Evolutionary conservation across 1,140 invertebrate species (phyloP).

Genomic region (Nasonia vitripennis): DNA sequence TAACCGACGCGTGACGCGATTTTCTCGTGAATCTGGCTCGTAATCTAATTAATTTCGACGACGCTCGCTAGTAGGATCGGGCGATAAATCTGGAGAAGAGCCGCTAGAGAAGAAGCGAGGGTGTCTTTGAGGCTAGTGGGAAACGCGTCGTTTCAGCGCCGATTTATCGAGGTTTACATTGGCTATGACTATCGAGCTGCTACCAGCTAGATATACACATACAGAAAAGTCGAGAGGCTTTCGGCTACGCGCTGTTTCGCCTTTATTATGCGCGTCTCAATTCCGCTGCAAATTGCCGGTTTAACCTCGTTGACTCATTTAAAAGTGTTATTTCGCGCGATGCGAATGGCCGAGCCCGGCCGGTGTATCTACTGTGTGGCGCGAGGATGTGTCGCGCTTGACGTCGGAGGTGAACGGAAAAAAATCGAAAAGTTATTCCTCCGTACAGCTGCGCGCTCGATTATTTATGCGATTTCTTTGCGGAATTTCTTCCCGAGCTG

Average conservation of each 20-base stretch:
- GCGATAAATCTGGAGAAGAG: slow-evolving; percentile 45
- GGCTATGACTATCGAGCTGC: slow-evolving; percentile 21
- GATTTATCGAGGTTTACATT: slow-evolving; percentile 51
- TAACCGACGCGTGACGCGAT: slow-evolving; percentile 47
- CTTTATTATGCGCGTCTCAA: slow-evolving; percentile 52
- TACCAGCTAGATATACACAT: background rate
- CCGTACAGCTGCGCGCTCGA: background rate
- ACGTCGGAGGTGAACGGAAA: too few relatives aligned
- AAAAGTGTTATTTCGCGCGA: slow-evolving; percentile 17
- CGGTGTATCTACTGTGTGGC: background rate
- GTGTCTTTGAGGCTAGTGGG: background rate
- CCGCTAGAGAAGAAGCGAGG: background rate
- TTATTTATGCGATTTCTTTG: slow-evolving; percentile 24
- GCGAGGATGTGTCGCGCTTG: background rate
- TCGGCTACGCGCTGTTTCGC: slow-evolving; percentile 45
- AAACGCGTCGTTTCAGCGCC: slow-evolving; percentile 41
- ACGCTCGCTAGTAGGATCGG: background rate
- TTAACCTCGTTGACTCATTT: slow-evolving; percentile 50
- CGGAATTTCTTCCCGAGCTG: background rate
- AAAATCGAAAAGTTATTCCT: background rate
- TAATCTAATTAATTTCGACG: slow-evolving; percentile 47
- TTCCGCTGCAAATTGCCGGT: slow-evolving; percentile 45
- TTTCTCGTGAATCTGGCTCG: slow-evolving; percentile 4
- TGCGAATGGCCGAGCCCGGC: background rate
- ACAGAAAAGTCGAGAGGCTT: background rate